Conservation (phyloP, 2,888 invertebrate species). For the Itoplectis maculator region DNA sequence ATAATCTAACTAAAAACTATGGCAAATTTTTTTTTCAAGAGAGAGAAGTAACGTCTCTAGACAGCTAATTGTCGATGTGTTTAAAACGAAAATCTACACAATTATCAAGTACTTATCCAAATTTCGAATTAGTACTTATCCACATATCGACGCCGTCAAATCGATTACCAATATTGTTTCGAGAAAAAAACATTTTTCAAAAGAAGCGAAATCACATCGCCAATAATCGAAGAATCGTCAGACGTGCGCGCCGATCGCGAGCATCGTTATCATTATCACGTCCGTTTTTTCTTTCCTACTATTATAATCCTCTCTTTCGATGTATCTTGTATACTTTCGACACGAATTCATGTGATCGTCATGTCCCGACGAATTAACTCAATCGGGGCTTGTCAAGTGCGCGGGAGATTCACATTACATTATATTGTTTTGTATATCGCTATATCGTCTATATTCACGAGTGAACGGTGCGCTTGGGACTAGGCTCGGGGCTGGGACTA, state of each 20-base stretch:
- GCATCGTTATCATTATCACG: slow-evolving; percentile 42
- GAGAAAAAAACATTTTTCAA: neutral
- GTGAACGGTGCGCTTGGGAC: slow-evolving; percentile 68
- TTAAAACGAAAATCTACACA: neutral
- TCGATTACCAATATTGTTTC: neutral
- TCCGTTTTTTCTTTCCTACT: slow-evolving; percentile 17
- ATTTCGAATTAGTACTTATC: too few species aligned
- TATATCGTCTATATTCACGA: slow-evolving; percentile 53
- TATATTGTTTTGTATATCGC: slow-evolving; percentile 6
- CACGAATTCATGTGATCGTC: slow-evolving; percentile 41
- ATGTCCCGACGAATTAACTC: slow-evolving; percentile 8
- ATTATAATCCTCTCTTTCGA: slow-evolving; percentile 58
- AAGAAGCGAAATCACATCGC: too few species aligned
- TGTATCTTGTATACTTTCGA: slow-evolving; percentile 64
- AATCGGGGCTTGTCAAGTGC: slow-evolving; percentile 29
- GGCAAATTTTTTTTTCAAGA: neutral
- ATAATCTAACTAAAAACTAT: too few species aligned
- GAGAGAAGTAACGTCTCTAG: neutral
- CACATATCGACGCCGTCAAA: too few species aligned
- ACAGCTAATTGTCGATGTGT: neutral
- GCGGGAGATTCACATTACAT: slow-evolving; percentile 34
- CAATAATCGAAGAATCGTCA: neutral
- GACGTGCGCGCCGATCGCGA: neutral
- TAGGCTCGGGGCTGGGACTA: slow-evolving; percentile 77
- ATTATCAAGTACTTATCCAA: too few species aligned